Percentiles rank a stretch among this genome's conserved stretches.
Conservation (phyloP, 2,113 vertebrate genomes). For the Dendropsophus ebraccatus region DNA sequence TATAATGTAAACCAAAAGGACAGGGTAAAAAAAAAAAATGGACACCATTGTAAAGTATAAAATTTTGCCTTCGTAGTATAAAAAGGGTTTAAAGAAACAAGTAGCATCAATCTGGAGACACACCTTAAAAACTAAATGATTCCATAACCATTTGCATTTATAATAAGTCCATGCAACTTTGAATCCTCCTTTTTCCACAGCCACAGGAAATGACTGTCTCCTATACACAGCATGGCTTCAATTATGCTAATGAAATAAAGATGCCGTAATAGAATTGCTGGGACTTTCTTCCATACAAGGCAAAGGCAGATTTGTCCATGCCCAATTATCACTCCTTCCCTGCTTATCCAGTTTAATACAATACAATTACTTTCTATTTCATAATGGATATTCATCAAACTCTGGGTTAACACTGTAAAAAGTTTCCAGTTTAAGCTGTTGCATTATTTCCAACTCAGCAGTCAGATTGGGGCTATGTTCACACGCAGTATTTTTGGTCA, state of each 20-base stretch:
- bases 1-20: no score
- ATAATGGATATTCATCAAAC: background rate
- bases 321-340: constrained; percentile 22
- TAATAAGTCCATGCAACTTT: background rate
- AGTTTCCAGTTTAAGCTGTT: no score
- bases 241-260: constrained; percentile 45
- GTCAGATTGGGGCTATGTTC: background rate
- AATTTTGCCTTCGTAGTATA: no score
- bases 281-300: constrained; percentile 36
- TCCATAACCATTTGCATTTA: background rate
- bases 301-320: constrained; percentile 15
- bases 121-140: background rate
- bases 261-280: constrained; percentile 24
- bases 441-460: background rate
- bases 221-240: constrained; percentile 32
- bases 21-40: background rate
- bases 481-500: no score
- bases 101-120: background rate
- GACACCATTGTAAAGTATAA: no score
- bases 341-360: background rate
- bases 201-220: constrained; percentile 48
- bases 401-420: background rate
- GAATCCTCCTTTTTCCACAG: constrained; percentile 15
- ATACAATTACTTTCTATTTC: no score
- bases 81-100: no score